Evolutionary conservation across 2,888 invertebrate genomes (phyloP).

Genomic region (Athrips mouffetella): DNA sequence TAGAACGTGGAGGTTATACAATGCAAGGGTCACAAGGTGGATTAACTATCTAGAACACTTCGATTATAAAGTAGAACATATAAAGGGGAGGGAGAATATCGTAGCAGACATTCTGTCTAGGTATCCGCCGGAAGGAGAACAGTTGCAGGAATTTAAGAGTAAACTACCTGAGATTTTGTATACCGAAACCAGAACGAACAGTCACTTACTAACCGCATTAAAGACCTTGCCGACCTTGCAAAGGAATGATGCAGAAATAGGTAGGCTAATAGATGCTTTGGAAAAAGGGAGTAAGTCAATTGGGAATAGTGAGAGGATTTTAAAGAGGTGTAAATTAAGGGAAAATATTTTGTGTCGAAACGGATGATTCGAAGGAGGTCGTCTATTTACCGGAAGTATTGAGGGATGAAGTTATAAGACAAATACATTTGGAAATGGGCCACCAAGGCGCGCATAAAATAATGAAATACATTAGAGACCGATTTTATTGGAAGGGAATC

Average conservation of each 20-base stretch:
- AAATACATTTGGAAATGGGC: conserved; percentile 27
- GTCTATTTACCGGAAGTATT: conserved; percentile 7
- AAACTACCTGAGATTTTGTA: too few species aligned
- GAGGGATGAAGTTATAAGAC: conserved; percentile 11
- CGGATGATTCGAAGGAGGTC: too few species aligned
- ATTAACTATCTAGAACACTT: conserved; percentile 28
- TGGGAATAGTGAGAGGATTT: neutral
- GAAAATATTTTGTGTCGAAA: too few species aligned
- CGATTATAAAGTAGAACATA: too few species aligned
- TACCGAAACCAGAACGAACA: too few species aligned
- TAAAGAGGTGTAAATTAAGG: neutral
- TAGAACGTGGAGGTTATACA: conserved; percentile 27
- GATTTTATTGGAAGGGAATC: conserved; percentile 25
- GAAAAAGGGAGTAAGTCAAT: too few species aligned
- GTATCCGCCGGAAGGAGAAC: conserved; percentile 17
- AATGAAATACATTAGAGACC: conserved; percentile 21
- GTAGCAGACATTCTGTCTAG: conserved; percentile 22
- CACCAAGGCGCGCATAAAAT: conserved; percentile 27
- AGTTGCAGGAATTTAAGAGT: too few species aligned
- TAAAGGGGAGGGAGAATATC: conserved; percentile 19
- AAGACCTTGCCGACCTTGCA: neutral
- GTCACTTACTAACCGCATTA: neutral
- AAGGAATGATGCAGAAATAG: too few species aligned
- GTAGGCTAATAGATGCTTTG: too few species aligned
- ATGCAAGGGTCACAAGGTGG: conserved; percentile 26